A percentile compares a stretch with the other conserved stretches of the same genome.
phyloP scores from a whole-genome alignment of 2,113 vertebrate genomes.

The Reinhardtius hippoglossoides region DNA sequence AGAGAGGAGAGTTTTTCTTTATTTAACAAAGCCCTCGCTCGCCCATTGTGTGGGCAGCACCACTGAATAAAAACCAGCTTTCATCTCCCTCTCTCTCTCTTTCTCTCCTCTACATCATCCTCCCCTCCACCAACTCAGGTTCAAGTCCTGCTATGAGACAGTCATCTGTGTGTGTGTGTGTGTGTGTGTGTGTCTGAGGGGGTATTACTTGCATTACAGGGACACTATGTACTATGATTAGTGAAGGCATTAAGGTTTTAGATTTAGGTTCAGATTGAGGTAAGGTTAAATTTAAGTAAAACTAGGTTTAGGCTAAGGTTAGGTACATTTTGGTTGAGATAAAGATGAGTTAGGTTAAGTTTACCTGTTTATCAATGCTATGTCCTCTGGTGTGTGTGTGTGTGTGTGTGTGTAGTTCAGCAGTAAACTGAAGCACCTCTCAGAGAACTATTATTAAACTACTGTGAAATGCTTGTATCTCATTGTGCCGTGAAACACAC shows the following conservation, averaged over 20 bases:
- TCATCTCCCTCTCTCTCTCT: slow-evolving; percentile 60
- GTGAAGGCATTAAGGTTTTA: too few species aligned
- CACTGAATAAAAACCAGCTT: slow-evolving; percentile 73
- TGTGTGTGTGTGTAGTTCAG: slow-evolving; percentile 28
- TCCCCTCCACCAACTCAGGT: slow-evolving; percentile 78
- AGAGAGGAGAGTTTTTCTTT: slow-evolving; percentile 42
- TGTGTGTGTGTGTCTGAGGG: slow-evolving; percentile 2
- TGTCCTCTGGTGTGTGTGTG: too few species aligned
- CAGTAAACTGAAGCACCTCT: slow-evolving; percentile 67
- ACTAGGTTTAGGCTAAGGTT: too few species aligned
- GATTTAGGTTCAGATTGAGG: too few species aligned
- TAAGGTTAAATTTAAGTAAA: too few species aligned
- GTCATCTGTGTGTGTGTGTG: slow-evolving; percentile 43
- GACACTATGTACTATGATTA: too few species aligned
- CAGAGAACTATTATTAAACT: slow-evolving; percentile 63
- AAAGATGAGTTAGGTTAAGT: too few species aligned
- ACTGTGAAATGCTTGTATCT: slow-evolving; percentile 52
- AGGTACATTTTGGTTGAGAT: too few species aligned
- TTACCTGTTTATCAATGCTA: too few species aligned
- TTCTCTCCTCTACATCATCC: slow-evolving; percentile 56
- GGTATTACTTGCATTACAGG: background rate
- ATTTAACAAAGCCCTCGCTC: slow-evolving; percentile 65
- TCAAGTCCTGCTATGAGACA: slow-evolving; percentile 74
- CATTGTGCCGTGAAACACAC: slow-evolving; percentile 12
- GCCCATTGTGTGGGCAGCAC: slow-evolving; percentile 71